Base-by-base conservation (phyloP, 1,140 invertebrate species). In the Papilio helenus region DNA sequence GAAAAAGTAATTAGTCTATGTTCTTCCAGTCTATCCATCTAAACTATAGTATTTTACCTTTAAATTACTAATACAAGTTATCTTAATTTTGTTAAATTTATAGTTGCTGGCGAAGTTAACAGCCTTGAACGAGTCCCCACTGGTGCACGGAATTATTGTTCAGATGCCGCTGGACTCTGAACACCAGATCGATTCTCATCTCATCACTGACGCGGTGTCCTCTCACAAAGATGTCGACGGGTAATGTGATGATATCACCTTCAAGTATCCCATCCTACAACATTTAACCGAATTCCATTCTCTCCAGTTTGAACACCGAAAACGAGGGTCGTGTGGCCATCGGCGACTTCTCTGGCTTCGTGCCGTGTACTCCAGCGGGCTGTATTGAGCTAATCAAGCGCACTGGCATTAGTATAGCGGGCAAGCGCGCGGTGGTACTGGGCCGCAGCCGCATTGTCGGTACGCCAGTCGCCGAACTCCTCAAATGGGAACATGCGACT, bases 391-490 rank as follows among this genome's bases (percentile, higher is more conserved):
- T 99, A 1, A 99, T 99, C 80, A 98, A 97, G 90, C 96, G 96
- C 81, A 96, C 96, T 68, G 98, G 98, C 1, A 95, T 98, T 0
- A 88, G 95, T 79, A 97, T 99, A 26, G 96, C 96, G 55, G 99
- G 99, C 8, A 97, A 97, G 49, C 96, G 96, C 76, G 99, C 98
- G 14, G 99, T 99, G 18, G 99, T 99, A 12, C 91, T 99, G 58
- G 99, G 99, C 4, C 96, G 99, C 82, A 99, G 99, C 92, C 99
- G 99, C 95, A 99, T 99, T 89, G 99, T 99, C 7, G 99, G 99
- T 29, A 98, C 98, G 0, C 99, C 99, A 0, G 97, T 98, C 77
- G 96, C 98, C 0, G 98, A 99, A 94, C 95, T 99, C 14, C 95
- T 99, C 9, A 98, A 99, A 92, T 99, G 99, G 99, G 96, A 99